Conservation (phyloP, 2,113 vertebrate genomes). For the Turdus rufiventris region DNA sequence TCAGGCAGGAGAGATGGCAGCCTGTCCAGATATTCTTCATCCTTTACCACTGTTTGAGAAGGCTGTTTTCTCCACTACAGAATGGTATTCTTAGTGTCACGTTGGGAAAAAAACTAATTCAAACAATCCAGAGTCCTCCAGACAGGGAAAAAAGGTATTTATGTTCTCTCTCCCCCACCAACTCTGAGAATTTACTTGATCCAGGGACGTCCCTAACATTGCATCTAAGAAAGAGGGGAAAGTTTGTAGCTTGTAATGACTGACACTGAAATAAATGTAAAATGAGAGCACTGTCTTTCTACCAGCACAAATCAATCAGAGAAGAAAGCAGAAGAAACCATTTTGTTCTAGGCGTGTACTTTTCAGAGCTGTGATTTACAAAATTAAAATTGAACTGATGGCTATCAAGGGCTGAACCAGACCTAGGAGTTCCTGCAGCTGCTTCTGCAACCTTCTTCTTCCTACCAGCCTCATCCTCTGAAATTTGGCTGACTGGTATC, state of each 20-base stretch:
- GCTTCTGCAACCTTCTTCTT: not conserved
- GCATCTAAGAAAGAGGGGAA: not conserved
- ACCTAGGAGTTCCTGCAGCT: not conserved
- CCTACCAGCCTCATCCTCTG: not conserved
- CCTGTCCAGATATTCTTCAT: not conserved
- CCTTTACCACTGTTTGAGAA: not conserved
- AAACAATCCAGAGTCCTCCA: not conserved
- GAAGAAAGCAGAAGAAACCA: not conserved
- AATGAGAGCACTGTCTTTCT: not conserved
- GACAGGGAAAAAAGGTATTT: not conserved
- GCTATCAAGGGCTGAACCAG: not conserved
- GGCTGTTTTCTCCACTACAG: not conserved
- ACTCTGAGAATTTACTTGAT: not conserved
- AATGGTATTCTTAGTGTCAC: not conserved
- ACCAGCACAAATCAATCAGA: not conserved
- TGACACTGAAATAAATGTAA: not conserved
- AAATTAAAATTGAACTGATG: not conserved
- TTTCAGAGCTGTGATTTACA: not conserved
- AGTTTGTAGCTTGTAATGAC: not conserved
- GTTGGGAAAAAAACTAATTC: not conserved
- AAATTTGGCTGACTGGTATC: not conserved
- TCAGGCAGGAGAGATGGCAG: not conserved
- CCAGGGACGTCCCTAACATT: not conserved
- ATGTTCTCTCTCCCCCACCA: rapidly evolving
- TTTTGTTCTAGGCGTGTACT: not conserved